Evolutionary conservation across 1,140 invertebrate species (phyloP), one percentile per base, ranked within the genome.

Genomic region (Leptoteleia sp.): DNA sequence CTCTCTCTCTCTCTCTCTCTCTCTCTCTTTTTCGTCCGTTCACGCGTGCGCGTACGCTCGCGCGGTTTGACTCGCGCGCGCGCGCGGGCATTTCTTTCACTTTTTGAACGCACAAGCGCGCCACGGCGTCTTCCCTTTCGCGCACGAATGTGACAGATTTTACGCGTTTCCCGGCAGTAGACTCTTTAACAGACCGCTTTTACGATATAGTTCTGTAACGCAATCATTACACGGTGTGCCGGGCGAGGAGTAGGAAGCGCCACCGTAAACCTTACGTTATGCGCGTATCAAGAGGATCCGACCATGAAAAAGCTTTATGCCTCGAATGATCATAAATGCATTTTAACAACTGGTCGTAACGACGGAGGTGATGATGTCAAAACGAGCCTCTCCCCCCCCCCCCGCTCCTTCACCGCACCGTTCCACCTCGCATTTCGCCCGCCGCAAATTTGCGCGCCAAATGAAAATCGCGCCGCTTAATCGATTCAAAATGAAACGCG

Each of bases 181-280:
- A 72, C 68, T 80, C 48, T 78, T 81, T 82, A 82, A 83, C 76
- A 72, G 61, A 62, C 55, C 29, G 61, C 68, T 81, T 84, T 86
- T 84, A 85, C 79, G 83, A 81, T 45, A 67, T 62, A 52, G 65
- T 68, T 57, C 70, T 59, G 76, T 82, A 79, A 84, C 79, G 62
- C 50, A 43, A 57, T 73, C 62, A 79, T 84, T 82, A 83, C 81
- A 81, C 73, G 59, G 13, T 54, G 19, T 16, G 27, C 27, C 29
- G 19, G 55, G 77, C 31, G 13, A 31, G 45, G 47, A 71, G 79
- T 75, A 80, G 75, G 72, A 67, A 73, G 78, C 54, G 77, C 55
- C 72, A 64, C 75, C 76, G 76, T 86, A 84, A 83, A 85, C 47
- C 75, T 47, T 73, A 55, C 48, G 64, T 33, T 65, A 42, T 16